phyloP scores from a whole-genome alignment of 2,113 vertebrate species.

The Nothocercus nigrocapillus region DNA sequence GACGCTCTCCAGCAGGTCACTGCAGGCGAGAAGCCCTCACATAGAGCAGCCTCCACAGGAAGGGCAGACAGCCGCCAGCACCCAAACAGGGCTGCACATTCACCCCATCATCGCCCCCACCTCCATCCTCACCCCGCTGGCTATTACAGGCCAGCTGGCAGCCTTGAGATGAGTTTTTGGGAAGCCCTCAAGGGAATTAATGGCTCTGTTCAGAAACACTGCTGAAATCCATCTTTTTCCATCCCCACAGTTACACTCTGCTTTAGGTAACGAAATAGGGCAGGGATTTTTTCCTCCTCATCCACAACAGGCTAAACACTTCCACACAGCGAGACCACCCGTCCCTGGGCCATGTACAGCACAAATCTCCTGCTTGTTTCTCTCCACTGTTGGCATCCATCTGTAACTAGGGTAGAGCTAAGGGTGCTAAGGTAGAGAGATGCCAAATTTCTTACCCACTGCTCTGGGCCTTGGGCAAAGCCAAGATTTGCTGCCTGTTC shows the following conservation, averaged over 20 bases:
- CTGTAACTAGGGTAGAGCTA: background rate
- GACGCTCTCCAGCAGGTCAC: background rate
- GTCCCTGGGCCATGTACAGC: background rate
- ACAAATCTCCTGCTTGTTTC: background rate
- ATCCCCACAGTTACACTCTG: background rate
- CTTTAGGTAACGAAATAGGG: background rate
- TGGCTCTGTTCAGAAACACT: background rate
- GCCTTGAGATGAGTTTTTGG: background rate
- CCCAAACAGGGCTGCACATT: background rate
- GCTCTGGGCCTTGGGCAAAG: background rate
- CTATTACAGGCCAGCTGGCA: background rate
- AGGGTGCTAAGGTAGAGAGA: background rate
- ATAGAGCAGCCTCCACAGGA: background rate
- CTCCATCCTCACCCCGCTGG: background rate
- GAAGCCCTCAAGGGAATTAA: background rate
- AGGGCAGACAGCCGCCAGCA: background rate
- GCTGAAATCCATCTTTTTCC: background rate
- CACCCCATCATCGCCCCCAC: background rate
- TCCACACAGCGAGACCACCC: background rate
- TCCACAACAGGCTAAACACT: fast-evolving
- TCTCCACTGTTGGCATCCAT: background rate
- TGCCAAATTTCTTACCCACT: background rate
- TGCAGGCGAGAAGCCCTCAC: background rate
- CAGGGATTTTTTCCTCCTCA: background rate
- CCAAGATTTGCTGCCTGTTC: background rate